A percentile compares a stretch with the other conserved stretches of the same genome.
Evolutionary conservation across 2,888 invertebrate species (phyloP).

Genomic region (Philhelius pedissequus): DNA sequence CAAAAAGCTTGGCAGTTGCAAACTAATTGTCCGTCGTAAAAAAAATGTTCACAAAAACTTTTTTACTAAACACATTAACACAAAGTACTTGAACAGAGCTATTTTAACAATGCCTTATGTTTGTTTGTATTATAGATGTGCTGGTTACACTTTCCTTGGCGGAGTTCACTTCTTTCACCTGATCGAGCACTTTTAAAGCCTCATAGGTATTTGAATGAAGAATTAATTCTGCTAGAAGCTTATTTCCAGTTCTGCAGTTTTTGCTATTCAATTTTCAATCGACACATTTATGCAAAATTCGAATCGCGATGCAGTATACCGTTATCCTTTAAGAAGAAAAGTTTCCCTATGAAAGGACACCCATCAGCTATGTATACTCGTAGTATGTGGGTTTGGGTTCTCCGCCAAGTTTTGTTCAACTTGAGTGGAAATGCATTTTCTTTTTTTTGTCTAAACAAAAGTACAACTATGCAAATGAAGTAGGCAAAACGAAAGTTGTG

Average conservation of each 20-base stretch:
- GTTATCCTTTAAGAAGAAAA: slow-evolving; percentile 1
- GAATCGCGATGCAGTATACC: not conserved
- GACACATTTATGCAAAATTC: slow-evolving; percentile 52
- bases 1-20: no score
- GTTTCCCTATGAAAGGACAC: slow-evolving; percentile 32
- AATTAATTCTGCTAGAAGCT: slow-evolving; percentile 45
- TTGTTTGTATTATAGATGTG: not conserved
- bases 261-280: slow-evolving; percentile 28
- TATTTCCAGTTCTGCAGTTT: slow-evolving; percentile 20
- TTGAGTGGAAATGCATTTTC: slow-evolving; percentile 42
- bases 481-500: not conserved
- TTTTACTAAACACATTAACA: not conserved
- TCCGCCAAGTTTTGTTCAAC: slow-evolving; percentile 1
- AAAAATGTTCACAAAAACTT: no score
- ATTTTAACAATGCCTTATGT: not conserved
- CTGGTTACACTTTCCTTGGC: not conserved
- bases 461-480: slow-evolving; percentile 12
- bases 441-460: slow-evolving; percentile 10
- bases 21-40: no score
- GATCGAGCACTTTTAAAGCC: slow-evolving; percentile 33
- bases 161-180: slow-evolving; percentile 38
- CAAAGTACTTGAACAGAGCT: no score
- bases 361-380: not conserved
- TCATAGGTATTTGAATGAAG: slow-evolving; percentile 31
- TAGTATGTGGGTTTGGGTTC: not conserved